Conservation (phyloP, 2,888 invertebrate genomes). For the Muscina levida region DNA sequence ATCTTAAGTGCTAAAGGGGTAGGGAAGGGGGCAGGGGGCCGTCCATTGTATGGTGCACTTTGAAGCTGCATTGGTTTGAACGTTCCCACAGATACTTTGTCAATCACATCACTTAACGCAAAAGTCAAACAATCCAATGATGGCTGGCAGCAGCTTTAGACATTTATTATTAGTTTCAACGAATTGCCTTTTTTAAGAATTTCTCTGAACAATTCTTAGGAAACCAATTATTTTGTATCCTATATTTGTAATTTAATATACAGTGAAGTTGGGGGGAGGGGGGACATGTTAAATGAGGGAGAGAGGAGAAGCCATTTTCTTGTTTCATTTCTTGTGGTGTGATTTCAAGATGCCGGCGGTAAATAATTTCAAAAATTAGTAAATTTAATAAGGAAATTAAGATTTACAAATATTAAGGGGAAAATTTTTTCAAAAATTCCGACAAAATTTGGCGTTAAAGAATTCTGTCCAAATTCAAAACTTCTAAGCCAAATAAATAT, state of each 20-base stretch:
- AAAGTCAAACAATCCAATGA: conserved; percentile 46
- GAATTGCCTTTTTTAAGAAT: conserved; percentile 68
- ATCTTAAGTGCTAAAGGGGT: too few species aligned
- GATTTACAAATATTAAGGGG: too few species aligned
- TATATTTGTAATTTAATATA: background rate
- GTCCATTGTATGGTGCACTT: conserved; percentile 20
- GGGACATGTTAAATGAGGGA: background rate
- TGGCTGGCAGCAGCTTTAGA: conserved; percentile 48
- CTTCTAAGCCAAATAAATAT: too few species aligned
- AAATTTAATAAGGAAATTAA: too few species aligned
- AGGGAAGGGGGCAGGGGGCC: background rate
- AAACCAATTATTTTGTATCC: conserved; percentile 54
- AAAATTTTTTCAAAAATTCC: too few species aligned
- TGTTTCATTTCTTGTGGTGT: too few species aligned
- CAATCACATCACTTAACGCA: conserved; percentile 44
- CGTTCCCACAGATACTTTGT: conserved; percentile 63
- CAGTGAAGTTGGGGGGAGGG: background rate
- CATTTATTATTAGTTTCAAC: conserved; percentile 64
- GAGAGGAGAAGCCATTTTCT: background rate
- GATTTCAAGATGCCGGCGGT: too few species aligned
- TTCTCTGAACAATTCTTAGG: conserved; percentile 46
- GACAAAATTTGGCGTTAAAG: too few species aligned
- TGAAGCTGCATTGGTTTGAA: conserved; percentile 20
- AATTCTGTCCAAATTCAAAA: too few species aligned
- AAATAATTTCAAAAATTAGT: too few species aligned